Evolutionary conservation across 2,797 vertebrate genomes (phyloP).

Genomic region (Pseudochaenichthys georgianus): DNA sequence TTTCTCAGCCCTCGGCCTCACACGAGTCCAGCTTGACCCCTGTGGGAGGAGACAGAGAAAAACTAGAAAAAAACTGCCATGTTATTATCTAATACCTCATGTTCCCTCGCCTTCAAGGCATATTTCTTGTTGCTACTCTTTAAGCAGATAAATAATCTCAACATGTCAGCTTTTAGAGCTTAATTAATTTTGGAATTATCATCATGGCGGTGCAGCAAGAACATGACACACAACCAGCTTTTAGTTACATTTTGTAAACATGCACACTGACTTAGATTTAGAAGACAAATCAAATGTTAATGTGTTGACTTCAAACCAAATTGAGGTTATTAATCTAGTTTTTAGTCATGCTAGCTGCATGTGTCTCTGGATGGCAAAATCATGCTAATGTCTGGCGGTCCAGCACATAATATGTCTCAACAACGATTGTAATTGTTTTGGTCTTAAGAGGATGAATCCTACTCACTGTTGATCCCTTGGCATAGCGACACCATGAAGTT

Average conservation of each 20-base stretch:
- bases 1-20: constrained; percentile 65
- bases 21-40: constrained; percentile 70
- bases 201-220: constrained; percentile 42
- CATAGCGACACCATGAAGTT: not conserved
- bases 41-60: constrained; percentile 48
- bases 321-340: not conserved
- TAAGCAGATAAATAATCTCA: constrained; percentile 72
- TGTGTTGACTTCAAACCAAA: not conserved
- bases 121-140: constrained; percentile 52
- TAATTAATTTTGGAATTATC: constrained; percentile 64
- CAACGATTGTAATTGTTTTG: not conserved
- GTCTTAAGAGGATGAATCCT: not conserved
- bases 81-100: constrained; percentile 60
- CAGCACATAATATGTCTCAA: constrained; percentile 1
- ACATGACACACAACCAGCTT: constrained; percentile 45
- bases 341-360: not conserved
- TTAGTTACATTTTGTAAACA: constrained; percentile 43
- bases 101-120: constrained; percentile 43
- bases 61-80: constrained; percentile 26
- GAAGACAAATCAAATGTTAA: not conserved
- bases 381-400: no score
- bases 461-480: not conserved
- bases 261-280: constrained; percentile 9
- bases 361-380: not conserved
- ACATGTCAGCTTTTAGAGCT: constrained; percentile 62